Evolutionary conservation across 92 coral and sea anemone species (phyloP).

Genomic region (Montipora capitata): DNA sequence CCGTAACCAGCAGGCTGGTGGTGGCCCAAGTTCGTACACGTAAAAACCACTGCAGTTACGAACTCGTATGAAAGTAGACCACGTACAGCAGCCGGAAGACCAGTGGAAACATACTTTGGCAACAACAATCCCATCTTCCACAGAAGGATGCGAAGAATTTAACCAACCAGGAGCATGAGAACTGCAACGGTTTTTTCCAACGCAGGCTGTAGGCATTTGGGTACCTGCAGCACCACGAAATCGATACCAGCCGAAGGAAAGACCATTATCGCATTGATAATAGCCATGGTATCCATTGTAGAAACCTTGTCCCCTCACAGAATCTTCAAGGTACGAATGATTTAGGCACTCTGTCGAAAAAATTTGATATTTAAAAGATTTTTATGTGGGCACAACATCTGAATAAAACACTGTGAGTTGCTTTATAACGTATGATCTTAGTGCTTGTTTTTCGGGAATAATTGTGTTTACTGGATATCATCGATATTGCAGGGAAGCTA

Average conservation of each 20-base stretch:
- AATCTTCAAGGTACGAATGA: constrained; percentile 15
- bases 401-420: too few relatives aligned
- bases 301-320: constrained; percentile 6
- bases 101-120: constrained; percentile 59
- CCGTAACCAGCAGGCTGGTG: constrained; percentile 14
- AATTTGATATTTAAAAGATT: too few relatives aligned
- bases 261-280: constrained; percentile 35
- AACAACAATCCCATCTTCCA: constrained; percentile 51
- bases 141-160: constrained; percentile 41
- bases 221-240: constrained; percentile 70
- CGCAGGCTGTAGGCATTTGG: constrained; percentile 54
- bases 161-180: constrained; percentile 70
- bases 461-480: too few relatives aligned
- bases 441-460: too few relatives aligned
- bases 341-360: neutral
- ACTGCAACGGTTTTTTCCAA: constrained; percentile 46
- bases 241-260: constrained; percentile 66
- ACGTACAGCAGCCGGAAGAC: constrained; percentile 5
- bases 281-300: constrained; percentile 16
- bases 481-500: too few relatives aligned
- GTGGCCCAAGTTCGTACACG: constrained; percentile 57
- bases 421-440: too few relatives aligned
- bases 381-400: too few relatives aligned
- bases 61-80: constrained; percentile 48
- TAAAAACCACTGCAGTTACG: constrained; percentile 83